Percentiles rank a stretch among this genome's conserved stretches.
phyloP scores from a whole-genome alignment of 2,113 vertebrate species.

The Phalacrocorax pelagicus region DNA sequence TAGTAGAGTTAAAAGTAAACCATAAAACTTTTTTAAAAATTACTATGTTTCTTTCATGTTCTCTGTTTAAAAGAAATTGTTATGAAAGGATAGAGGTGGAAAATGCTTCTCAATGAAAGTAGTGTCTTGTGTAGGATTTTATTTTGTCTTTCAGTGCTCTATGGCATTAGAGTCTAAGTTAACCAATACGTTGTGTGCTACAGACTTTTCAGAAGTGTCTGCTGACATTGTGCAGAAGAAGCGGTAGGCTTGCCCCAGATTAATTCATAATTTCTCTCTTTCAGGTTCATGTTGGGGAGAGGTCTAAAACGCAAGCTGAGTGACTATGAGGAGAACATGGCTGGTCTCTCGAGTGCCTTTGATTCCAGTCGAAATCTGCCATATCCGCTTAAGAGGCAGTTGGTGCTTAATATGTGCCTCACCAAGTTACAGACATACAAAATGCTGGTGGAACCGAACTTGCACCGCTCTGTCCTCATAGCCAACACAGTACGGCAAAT shows the following conservation, averaged over 20 bases:
- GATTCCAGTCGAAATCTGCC: slow-evolving; percentile 70
- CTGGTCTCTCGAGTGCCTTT: slow-evolving; percentile 69
- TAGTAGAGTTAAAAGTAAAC: not conserved
- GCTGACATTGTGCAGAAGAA: not conserved
- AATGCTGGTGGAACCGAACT: slow-evolving; percentile 82
- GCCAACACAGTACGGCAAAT: slow-evolving; percentile 87
- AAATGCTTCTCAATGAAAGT: not conserved
- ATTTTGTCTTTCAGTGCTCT: not conserved
- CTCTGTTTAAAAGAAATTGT: not conserved
- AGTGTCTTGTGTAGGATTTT: not conserved
- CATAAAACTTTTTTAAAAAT: not conserved
- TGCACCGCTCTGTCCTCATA: slow-evolving; percentile 86
- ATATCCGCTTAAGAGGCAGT: slow-evolving; percentile 83
- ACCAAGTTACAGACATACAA: slow-evolving; percentile 84
- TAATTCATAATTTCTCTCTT: not conserved
- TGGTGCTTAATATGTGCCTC: slow-evolving; percentile 85
- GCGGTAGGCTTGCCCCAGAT: not conserved
- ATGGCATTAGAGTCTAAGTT: not conserved
- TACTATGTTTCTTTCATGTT: not conserved
- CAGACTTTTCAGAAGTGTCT: not conserved
- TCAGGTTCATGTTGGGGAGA: slow-evolving; percentile 87
- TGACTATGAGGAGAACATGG: slow-evolving; percentile 81
- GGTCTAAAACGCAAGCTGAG: slow-evolving; percentile 87
- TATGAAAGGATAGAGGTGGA: not conserved
- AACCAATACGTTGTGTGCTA: not conserved